phyloP scores from a whole-genome alignment of 1,140 invertebrate genomes.

The Drosophila elegans region DNA sequence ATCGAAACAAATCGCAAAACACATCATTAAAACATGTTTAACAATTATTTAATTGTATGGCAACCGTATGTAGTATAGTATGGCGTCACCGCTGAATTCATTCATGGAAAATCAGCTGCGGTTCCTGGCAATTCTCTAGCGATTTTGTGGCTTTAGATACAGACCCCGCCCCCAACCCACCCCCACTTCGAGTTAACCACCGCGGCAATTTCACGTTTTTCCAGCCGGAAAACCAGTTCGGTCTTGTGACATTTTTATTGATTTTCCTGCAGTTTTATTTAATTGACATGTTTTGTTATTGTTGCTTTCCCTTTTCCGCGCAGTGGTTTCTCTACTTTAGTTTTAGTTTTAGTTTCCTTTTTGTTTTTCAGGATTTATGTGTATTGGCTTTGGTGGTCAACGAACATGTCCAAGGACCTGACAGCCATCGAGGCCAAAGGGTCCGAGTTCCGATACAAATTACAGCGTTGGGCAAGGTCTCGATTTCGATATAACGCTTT shows the following conservation, averaged over 20 bases:
- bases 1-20: conserved; percentile 43
- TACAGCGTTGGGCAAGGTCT: conserved; percentile 63
- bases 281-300: conserved; percentile 83
- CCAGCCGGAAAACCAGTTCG: conserved; percentile 21
- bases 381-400: conserved; percentile 65
- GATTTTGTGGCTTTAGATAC: conserved; percentile 16
- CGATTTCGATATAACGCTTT: conserved; percentile 21
- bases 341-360: conserved; percentile 17
- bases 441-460: conserved; percentile 53
- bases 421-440: conserved; percentile 38
- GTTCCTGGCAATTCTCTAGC: neutral
- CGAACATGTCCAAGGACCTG: conserved; percentile 76
- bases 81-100: conserved; percentile 64
- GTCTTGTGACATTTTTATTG: conserved; percentile 65
- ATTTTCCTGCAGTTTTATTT: conserved; percentile 82
- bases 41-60: conserved; percentile 74
- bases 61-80: conserved; percentile 15
- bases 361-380: conserved; percentile 41
- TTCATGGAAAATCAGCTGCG: conserved; percentile 64
- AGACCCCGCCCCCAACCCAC: neutral
- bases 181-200: neutral
- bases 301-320: conserved; percentile 60
- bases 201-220: conserved; percentile 41
- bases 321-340: conserved; percentile 3
- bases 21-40: conserved; percentile 72